Evolutionary conservation across 1,140 invertebrate genomes (phyloP), one percentile per base, ranked within the genome.

Genomic region (Drosophila funebris): DNA sequence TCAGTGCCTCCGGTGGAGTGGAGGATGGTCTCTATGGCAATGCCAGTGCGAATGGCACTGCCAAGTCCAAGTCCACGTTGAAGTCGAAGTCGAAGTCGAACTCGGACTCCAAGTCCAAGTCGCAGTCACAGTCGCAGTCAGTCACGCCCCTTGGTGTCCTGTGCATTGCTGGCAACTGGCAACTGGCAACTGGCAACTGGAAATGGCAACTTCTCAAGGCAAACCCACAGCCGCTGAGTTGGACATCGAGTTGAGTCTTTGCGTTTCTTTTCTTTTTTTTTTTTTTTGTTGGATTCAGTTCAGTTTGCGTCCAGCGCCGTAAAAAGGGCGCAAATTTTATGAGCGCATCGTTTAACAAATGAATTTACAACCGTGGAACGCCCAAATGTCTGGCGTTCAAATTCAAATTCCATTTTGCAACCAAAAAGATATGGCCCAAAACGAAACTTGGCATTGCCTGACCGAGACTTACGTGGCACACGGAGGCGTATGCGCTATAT

Each of bases 291-390:
- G 46, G 46, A 29, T 31, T 9, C 53, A 27, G 53, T 57, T 41
- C 36, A 11, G 58, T 29, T 41, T 27, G 20, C 43, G 27, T 52
- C 20, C n/a, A 73, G 64, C 46, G 66, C 78, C 78, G 63, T 89
- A 76, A 88, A 88, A 83, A 89, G 83, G 79, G 84, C 83, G 83
- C 84, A 90, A 89, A 85, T 91, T 91, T 90, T 91, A 91, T 91
- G 90, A 91, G 80, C 80, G 78, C 87, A 88, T 91, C 90, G 83
- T 91, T 91, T 91, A 91, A 91, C 87, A 91, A 91, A 91, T 91
- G 90, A 91, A 91, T 91, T 91, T 91, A 91, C 90, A 91, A 90
- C 90, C 87, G 81, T 90, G 90, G 81, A 91, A 91, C 90, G 90
- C 90, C 90, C 90, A 91, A 91, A 84, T 91, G 90, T 91, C 90